These are phyloP conservation scores for Salvelinus alpinus DNA, from an alignment of 2,113 vertebrate species.

Conservation along the genomic window DNA sequence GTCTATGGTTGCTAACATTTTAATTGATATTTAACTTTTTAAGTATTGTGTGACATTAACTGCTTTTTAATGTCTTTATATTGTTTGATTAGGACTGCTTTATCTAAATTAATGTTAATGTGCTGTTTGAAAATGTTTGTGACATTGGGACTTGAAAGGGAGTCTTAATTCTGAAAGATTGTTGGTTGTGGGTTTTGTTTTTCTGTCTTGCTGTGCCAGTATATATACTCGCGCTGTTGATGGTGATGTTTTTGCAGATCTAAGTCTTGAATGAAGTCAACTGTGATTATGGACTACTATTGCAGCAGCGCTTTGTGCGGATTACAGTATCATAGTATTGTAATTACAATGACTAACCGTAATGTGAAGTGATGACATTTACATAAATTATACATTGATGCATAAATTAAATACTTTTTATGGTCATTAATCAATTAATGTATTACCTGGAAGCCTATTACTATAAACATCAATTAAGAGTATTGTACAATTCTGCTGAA, in stretches of 20 bases:
- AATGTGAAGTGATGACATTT: conserved; percentile 40
- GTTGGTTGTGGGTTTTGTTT: conserved; percentile 28
- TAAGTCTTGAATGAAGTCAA: conserved; percentile 34
- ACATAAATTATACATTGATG: conserved; percentile 58
- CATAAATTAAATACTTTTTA: background rate
- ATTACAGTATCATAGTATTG: conserved; percentile 37
- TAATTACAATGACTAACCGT: conserved; percentile 29
- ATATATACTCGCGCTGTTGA: conserved; percentile 26
- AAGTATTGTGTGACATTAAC: conserved; percentile 32
- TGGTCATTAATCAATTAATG: background rate
- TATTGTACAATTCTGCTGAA: too few species aligned
- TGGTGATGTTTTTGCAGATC: conserved; percentile 15
- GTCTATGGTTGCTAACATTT: conserved; percentile 14
- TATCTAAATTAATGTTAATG: conserved; percentile 14
- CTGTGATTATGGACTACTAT: conserved; percentile 33
- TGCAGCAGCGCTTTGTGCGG: conserved; percentile 52
- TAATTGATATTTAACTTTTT: conserved; percentile 26
- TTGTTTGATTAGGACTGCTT: conserved; percentile 34
- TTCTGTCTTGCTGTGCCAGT: conserved; percentile 29
- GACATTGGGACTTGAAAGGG: conserved; percentile 7
- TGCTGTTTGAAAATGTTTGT: conserved; percentile 29
- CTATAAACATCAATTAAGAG: too few species aligned
- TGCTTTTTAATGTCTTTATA: conserved; percentile 56
- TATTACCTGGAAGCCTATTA: too few species aligned
- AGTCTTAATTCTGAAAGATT: conserved; percentile 8